Evolutionary conservation across 2,888 invertebrate species (phyloP).

Genomic region (Drosophila meridionalis): DNA sequence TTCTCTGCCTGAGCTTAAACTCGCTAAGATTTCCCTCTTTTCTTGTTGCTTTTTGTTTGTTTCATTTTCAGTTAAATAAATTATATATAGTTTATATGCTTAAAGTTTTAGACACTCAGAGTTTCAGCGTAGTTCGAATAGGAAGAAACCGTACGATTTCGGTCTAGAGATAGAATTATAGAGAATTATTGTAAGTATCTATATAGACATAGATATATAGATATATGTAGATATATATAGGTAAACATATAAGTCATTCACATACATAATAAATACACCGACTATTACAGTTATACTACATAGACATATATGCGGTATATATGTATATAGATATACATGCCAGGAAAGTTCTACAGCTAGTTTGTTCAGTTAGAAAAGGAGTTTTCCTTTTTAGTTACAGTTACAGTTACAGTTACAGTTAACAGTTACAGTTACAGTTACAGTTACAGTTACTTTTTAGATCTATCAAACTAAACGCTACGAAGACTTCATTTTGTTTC

Average conservation of each 20-base stretch:
- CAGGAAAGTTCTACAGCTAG: constrained; percentile 67
- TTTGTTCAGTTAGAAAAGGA: constrained; percentile 74
- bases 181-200: constrained; percentile 26
- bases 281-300: constrained; percentile 59
- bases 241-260: constrained; percentile 41
- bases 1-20: not conserved
- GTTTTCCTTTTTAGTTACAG: constrained; percentile 42
- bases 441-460: constrained; percentile 37
- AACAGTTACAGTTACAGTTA: not conserved
- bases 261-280: constrained; percentile 52
- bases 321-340: constrained; percentile 41
- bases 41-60: not conserved
- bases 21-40: not conserved
- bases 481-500: constrained; percentile 52
- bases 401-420: constrained; percentile 23
- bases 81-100: constrained; percentile 52
- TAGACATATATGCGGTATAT: constrained; percentile 33
- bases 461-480: constrained; percentile 56
- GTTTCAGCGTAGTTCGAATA: constrained; percentile 72
- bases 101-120: constrained; percentile 72
- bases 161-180: constrained; percentile 38
- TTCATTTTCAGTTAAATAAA: constrained; percentile 37
- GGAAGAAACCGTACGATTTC: constrained; percentile 72
- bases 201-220: not conserved
- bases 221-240: constrained; percentile 2